Conservation (phyloP, 2,888 invertebrate genomes). For the Gymnoscelis rufifasciata region DNA sequence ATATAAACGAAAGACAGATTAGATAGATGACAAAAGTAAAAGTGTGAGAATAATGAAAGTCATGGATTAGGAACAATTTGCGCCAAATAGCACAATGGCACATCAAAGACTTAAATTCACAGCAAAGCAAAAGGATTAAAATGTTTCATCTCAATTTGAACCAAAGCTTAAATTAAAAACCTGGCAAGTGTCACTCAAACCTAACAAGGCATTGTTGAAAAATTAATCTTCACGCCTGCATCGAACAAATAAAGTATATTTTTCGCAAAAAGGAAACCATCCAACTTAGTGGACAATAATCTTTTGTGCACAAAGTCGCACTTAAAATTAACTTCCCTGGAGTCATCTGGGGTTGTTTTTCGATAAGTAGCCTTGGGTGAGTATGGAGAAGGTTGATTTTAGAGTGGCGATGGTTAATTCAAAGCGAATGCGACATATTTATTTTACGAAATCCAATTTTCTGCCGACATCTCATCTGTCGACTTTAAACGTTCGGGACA, state of each 20-base stretch:
- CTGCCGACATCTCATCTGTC: conserved; percentile 79
- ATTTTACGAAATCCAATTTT: conserved; percentile 79
- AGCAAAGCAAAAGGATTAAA: conserved; percentile 52
- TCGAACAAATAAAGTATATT: conserved; percentile 48
- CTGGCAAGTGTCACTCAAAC: conserved; percentile 60
- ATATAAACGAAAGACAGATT: conserved; percentile 36
- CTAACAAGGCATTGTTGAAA: conserved; percentile 59
- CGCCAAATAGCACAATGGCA: conserved; percentile 39
- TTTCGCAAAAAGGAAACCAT: conserved; percentile 49
- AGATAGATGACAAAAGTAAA: conserved; percentile 33
- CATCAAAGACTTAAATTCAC: conserved; percentile 48
- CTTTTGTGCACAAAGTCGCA: conserved; percentile 67
- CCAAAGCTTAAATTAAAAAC: conserved; percentile 50
- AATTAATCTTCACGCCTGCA: conserved; percentile 52
- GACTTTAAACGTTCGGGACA: conserved; percentile 72
- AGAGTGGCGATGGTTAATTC: conserved; percentile 38
- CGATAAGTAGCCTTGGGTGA: conserved; percentile 36
- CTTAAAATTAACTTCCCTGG: conserved; percentile 71
- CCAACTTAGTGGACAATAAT: conserved; percentile 59
- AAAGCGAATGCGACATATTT: conserved; percentile 74
- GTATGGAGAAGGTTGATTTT: conserved; percentile 38
- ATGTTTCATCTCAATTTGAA: conserved; percentile 47
- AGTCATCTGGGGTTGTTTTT: conserved; percentile 30
- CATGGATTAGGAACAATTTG: conserved; percentile 47
- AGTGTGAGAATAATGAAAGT: conserved; percentile 39